Evolutionary conservation across 2,797 vertebrate genomes (phyloP).

Genomic region (Syncerus caffer): DNA sequence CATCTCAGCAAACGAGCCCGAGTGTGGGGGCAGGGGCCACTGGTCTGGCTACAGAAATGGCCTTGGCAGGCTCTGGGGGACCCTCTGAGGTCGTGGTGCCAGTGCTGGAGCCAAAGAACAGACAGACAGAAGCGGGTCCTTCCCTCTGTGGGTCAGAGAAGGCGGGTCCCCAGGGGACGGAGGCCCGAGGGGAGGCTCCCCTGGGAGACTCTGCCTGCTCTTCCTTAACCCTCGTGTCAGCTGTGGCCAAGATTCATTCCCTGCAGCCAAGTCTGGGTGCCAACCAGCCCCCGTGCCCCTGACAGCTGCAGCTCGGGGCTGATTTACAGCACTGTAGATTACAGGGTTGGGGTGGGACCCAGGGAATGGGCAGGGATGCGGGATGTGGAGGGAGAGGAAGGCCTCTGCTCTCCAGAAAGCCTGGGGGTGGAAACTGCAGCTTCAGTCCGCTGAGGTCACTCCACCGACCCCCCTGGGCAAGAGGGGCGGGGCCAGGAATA

Average conservation of each 20-base stretch:
- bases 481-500: not conserved
- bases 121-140: not conserved
- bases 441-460: not conserved
- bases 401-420: not conserved
- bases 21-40: not conserved
- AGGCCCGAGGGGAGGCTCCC: not conserved
- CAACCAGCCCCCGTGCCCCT: not conserved
- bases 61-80: not conserved
- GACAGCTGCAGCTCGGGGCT: not conserved
- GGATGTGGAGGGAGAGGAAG: not conserved
- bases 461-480: accelerated
- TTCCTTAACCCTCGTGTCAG: not conserved
- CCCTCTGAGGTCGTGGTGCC: not conserved
- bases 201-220: not conserved
- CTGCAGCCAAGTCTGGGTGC: not conserved
- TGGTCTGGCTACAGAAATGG: not conserved
- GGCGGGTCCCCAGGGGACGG: not conserved
- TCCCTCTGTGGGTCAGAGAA: not conserved
- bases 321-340: not conserved
- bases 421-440: not conserved
- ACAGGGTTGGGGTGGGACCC: not conserved
- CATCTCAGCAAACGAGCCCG: accelerated
- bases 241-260: not conserved
- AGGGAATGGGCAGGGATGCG: not conserved
- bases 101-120: not conserved